These are phyloP conservation scores for Conger conger DNA, from an alignment of 2,113 vertebrate species.

Conservation along the genomic window DNA sequence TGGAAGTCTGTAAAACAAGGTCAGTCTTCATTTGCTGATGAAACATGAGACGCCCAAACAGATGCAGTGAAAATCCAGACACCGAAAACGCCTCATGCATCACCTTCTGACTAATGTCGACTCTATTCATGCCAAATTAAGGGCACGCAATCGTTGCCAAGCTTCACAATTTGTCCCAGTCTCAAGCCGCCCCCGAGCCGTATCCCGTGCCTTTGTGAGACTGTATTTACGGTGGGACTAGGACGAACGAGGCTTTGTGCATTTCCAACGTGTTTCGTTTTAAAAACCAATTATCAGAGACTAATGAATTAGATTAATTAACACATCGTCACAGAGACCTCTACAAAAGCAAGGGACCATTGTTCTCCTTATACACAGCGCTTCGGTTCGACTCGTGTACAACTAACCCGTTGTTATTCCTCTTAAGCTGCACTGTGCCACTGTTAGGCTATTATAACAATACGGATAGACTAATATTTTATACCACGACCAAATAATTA, in stretches of 20 bases:
- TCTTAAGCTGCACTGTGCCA: not conserved
- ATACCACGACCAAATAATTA: not conserved
- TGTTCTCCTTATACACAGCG: not conserved
- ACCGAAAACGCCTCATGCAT: constrained; percentile 10
- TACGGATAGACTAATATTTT: not conserved
- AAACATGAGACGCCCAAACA: constrained; percentile 24
- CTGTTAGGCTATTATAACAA: not conserved
- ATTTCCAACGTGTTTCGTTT: constrained; percentile 7
- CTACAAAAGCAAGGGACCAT: constrained; percentile 4
- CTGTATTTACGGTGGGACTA: not conserved
- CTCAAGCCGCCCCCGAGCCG: not conserved
- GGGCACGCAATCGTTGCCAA: constrained; percentile 26
- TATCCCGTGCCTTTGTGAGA: constrained; percentile 1
- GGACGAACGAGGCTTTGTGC: not conserved
- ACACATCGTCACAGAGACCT: constrained; percentile 9
- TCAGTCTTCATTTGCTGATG: not conserved
- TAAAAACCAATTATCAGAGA: constrained; percentile 4
- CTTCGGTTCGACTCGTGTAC: not conserved
- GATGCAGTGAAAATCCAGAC: constrained; percentile 14
- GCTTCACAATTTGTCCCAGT: constrained; percentile 25
- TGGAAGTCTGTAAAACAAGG: not conserved
- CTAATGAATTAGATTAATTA: constrained; percentile 11
- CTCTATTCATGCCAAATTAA: constrained; percentile 25
- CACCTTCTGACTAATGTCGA: constrained; percentile 17
- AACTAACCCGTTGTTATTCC: not conserved